Evolutionary conservation across 2,113 vertebrate species (phyloP), one percentile per base, ranked within the genome.

Genomic region (Callospermophilus lateralis): DNA sequence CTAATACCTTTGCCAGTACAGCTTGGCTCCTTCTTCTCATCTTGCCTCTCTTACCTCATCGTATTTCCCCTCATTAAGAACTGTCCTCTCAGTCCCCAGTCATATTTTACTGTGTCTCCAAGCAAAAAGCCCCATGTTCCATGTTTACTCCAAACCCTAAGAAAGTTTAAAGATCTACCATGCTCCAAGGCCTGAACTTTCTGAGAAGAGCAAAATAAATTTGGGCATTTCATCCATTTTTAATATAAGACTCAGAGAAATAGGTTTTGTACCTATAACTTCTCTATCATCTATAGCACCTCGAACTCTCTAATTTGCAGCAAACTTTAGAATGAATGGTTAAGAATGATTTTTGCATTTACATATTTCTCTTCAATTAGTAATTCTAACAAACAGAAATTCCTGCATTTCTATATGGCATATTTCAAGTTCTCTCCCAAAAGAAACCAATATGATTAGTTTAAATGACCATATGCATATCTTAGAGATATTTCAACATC

Each of bases 401-500:
- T 45, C 58, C 72, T 70, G 37, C 28, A 72, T 65, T 90, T 73
- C 95, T 95, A 78, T 10, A 19, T 92, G 93, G 28, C 22, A n/a
- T 53, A 84, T 89, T 70, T 93, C 74, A 85, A 93, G 39, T 79
- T 94, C 37, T 92, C 34, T 20, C 58, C 42, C 77, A 77, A 94
- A 93, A 94, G 74, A 97, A 95, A 73, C n/a, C 16, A 39, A 28
- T 87, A 78, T 93, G 81, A 95, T 96, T 86, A 96, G 48, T 80
- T 89, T 93, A 93, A 96, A 90, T 92, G 76, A 89, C 51, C 65
- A 61, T 76, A 86, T 37, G 83, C 83, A 87, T 94, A 91, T 92
- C 89, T 89, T 84, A 72, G 79, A 96, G 79, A 94, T 95, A 93
- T 84, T 95, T 93, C 93, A 72, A 96, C 94, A 97, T 96, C 94